Evolutionary conservation across 2,888 invertebrate species (phyloP), one percentile per base, ranked within the genome.

Genomic region (Scelioninae gen. 1): DNA sequence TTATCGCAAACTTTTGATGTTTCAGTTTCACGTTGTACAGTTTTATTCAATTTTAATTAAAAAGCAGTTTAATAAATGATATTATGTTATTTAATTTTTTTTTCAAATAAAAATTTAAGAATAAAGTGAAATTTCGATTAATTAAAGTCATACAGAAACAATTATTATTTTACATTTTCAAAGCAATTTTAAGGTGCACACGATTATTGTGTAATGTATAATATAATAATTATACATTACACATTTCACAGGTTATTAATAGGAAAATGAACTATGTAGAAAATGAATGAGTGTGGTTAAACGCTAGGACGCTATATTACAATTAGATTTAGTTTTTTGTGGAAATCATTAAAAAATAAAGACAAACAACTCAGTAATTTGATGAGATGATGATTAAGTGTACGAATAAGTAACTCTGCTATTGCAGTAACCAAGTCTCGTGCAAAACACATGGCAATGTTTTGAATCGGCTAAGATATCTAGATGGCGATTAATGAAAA

Each of bases 361-460:
- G 16, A 43, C 13, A 56, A 38, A 38, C 29, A 60, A 60, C 58
- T 40, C 40, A 11, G 40, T 58, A 23, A 40, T 58, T 58, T 16
- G 58, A 58, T 58, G 58, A 58, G 40, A 58, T 5, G 58, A 58
- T 58, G 58, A 58, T 58, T 58, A 58, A 58, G 55, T 7, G 31
- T 10, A 11, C 16, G 11, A 38, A 11, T 31, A 11, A 9, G n/a
- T 38, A 16, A 15, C n/a, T n/a, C 23, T 23, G 23, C 58, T 15
- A 10, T 40, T 16, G 38, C 43, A 43, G 43, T 60, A 60, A 43
- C 43, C 16, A 16, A 58, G 34, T 63, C 62, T 16, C 62, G 47
- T 47, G 31, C n/a, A 16, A 47, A 63, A 47, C 62, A 63, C 62
- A 63, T 63, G 62, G 62, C 62, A 63, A 32, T 63, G 62, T 63